phyloP scores from a whole-genome alignment of 2,113 vertebrate genomes.

The Gadus chalcogrammus region DNA sequence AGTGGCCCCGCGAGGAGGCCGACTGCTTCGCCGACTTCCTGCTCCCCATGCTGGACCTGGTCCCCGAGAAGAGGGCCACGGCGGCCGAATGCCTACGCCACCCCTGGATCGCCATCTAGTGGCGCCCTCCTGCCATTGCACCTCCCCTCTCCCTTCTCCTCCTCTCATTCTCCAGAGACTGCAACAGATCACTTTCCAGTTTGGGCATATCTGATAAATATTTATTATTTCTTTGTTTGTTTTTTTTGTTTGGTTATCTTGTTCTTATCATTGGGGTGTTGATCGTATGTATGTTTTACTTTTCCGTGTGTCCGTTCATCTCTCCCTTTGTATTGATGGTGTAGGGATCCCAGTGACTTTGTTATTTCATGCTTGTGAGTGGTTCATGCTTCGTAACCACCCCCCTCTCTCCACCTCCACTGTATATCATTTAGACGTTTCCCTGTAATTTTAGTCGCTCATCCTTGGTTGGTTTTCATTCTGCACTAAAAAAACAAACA shows the following conservation, averaged over 20 bases:
- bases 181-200: slow-evolving; percentile 78
- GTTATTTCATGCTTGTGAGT: slow-evolving; percentile 51
- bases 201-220: slow-evolving; percentile 68
- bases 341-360: slow-evolving; percentile 44
- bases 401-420: slow-evolving; percentile 35
- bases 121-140: slow-evolving; percentile 37
- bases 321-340: slow-evolving; percentile 28
- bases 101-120: slow-evolving; percentile 88
- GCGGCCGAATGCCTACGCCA: slow-evolving; percentile 91
- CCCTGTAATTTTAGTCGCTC: slow-evolving; percentile 58
- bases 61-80: slow-evolving; percentile 93
- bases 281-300: slow-evolving; percentile 57
- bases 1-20: slow-evolving; percentile 90
- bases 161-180: slow-evolving; percentile 59
- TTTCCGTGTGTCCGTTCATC: slow-evolving; percentile 48
- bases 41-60: slow-evolving; percentile 93
- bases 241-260: slow-evolving; percentile 30
- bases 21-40: slow-evolving; percentile 93
- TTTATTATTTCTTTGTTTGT: slow-evolving; percentile 64
- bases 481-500: slow-evolving; percentile 55
- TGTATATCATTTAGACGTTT: slow-evolving; percentile 23
- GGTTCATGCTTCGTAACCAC: slow-evolving; percentile 35
- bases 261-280: slow-evolving; percentile 53
- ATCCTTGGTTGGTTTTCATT: slow-evolving; percentile 67
- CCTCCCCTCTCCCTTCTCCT: slow-evolving; percentile 19